Conservation (phyloP, 2,797 vertebrate genomes). For the Eupleurogrammus muticus region DNA sequence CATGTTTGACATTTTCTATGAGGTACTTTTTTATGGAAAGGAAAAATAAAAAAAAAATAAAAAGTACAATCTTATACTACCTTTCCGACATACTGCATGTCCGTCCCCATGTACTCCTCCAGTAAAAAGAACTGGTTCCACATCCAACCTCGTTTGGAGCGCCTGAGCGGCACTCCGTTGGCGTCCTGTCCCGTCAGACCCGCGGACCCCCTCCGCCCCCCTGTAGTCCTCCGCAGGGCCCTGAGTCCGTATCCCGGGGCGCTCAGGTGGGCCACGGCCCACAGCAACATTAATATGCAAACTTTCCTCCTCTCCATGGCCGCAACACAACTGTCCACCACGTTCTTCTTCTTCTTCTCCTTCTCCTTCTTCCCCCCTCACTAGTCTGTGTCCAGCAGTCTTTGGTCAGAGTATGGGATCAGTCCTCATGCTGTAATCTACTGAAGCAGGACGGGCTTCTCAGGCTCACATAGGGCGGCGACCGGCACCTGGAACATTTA, state of each 20-base stretch:
- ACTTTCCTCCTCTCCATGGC: slow-evolving; percentile 70
- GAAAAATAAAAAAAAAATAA: background rate
- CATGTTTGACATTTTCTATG: background rate
- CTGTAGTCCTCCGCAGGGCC: slow-evolving; percentile 88
- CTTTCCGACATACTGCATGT: slow-evolving; percentile 96
- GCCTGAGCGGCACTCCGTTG: slow-evolving; percentile 84
- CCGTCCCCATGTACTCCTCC: slow-evolving; percentile 94
- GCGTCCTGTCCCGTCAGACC: slow-evolving; percentile 79
- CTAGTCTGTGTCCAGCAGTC: slow-evolving; percentile 44
- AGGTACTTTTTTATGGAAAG: background rate
- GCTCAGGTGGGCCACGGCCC: slow-evolving; percentile 67
- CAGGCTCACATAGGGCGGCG: slow-evolving; percentile 37
- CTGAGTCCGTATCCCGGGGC: slow-evolving; percentile 58
- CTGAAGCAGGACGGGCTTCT: slow-evolving; percentile 45
- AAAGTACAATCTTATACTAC: slow-evolving; percentile 69
- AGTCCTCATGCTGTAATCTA: slow-evolving; percentile 69
- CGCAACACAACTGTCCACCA: slow-evolving; percentile 23
- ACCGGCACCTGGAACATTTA: slow-evolving; percentile 63
- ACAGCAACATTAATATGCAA: slow-evolving; percentile 69
- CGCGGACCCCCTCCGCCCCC: slow-evolving; percentile 60
- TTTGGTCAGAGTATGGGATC: slow-evolving; percentile 65
- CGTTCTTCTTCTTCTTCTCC: slow-evolving; percentile 21
- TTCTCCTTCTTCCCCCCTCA: slow-evolving; percentile 28
- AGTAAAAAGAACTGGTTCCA: slow-evolving; percentile 98
- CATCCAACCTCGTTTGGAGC: slow-evolving; percentile 97